Base-by-base conservation (phyloP, 2,797 vertebrate genomes). In the Phrynocephalus guinanensis region DNA sequence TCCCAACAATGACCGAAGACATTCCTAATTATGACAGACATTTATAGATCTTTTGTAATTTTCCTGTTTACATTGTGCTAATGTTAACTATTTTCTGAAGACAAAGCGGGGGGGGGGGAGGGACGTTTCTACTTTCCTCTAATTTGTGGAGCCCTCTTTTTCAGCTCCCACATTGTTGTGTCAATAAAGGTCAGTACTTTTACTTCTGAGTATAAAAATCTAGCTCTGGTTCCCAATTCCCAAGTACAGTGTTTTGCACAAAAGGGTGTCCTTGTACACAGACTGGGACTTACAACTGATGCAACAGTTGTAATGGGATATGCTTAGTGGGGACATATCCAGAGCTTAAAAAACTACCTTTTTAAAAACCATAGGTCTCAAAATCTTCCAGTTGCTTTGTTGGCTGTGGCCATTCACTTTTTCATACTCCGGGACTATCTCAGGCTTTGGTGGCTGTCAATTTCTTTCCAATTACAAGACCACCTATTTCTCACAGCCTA, bases 1-100 rank as follows among this genome's bases (percentile, higher is more conserved):
- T 2, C 1, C 86, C 60, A 5, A 70, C 50, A n/a, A 13, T 0
- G 15, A 70, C 80, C 79, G 67, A 56, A 48, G 63, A 86, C 33
- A 89, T 1, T 77, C 79, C 73, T 48, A 13, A 5, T 73, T 86
- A 6, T 56, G 48, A 84, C 85, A 87, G 63, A 13, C 1, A 52
- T 81, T 80, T 88, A 78, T 26, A 85, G 66, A 0, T 88, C 80
- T 77, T 84, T 86, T 68, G 76, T 3, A 44, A 85, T 26, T 38
- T 44, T 73, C 33, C 30, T 66, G 6, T n/a, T n/a, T 24, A n/a
- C 33, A 52, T 78, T 18, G 80, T 82, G 79, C 79, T 83, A 83
- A 83, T 63, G 87, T 38, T 72, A 83, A 0, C 22, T 30, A 28
- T 28, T 82, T 81, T 88, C 84, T 20, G 0, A 6, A 71, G 63